Evolutionary conservation across 2,888 invertebrate species (phyloP).

Genomic region (Halictus ligatus): DNA sequence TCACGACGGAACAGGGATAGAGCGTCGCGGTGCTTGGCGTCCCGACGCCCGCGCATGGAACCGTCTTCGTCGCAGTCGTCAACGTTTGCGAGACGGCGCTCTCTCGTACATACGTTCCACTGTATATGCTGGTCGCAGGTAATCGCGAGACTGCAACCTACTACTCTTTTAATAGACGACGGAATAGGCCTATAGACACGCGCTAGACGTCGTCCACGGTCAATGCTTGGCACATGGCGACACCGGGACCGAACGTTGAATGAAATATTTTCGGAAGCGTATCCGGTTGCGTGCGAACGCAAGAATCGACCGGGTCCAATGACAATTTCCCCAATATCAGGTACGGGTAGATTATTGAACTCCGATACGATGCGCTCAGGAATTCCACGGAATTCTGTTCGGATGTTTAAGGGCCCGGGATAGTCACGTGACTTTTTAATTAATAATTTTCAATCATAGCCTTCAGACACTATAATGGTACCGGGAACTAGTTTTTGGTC

Average conservation of each 20-base stretch:
- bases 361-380: not conserved
- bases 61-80: constrained; percentile 23
- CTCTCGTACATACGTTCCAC: constrained; percentile 24
- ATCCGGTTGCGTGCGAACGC: constrained; percentile 53
- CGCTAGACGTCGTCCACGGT: constrained; percentile 76
- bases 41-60: constrained; percentile 68
- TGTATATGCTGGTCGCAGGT: constrained; percentile 39
- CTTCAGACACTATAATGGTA: too few species aligned
- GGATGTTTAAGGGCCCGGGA: not conserved
- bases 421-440: too few species aligned
- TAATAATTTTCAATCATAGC: too few species aligned
- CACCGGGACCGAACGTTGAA: constrained; percentile 67
- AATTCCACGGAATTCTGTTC: not conserved
- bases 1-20: constrained; percentile 38
- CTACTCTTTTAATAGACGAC: constrained; percentile 75
- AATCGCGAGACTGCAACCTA: constrained; percentile 63
- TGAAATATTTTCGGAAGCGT: constrained; percentile 74
- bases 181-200: constrained; percentile 74
- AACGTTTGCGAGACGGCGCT: constrained; percentile 21
- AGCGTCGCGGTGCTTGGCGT: constrained; percentile 37
- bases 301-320: constrained; percentile 38
- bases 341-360: constrained; percentile 1
- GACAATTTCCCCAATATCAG: constrained; percentile 29
- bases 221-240: constrained; percentile 75
- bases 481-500: too few species aligned